Base-by-base conservation (phyloP, 2,797 vertebrate genomes). In the Parauchenoglanis punctatus region DNA sequence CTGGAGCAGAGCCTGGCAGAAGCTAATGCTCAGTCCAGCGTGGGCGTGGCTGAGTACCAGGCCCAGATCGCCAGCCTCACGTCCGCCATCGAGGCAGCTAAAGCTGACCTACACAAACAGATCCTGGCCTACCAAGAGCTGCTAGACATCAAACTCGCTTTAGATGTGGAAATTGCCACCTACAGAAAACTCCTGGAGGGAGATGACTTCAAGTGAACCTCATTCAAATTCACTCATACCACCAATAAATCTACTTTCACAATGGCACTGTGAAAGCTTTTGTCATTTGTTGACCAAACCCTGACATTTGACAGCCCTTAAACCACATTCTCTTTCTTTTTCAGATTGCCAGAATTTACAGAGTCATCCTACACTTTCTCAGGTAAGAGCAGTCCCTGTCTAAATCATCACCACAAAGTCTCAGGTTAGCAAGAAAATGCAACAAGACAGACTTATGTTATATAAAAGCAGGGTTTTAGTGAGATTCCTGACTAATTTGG, bases 51-150 rank as follows among this genome's bases (percentile, higher is more conserved):
- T 5, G 93, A 93, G 63, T 93, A 89, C 87, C 93, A 94, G 90
- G 90, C 91, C 15, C 92, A 93, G 82, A 92, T 94, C 18, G 40
- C 90, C 44, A 93, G 92, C 85, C 89, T 93, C 75, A 92, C 92
- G 8, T 87, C 92, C 4, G 93, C 93, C 81, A 94, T 94, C 8
- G 94, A 94, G 86, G 80, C 89, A 17, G 92, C 93, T n/a, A 94
- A 94, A 87, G 67, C 80, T 2, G 94, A 94, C 68, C 93, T 93
- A 49, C 93, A 94, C 87, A 94, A 93, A 87, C 92, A 94, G 85
- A 93, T 94, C 70, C 82, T 94, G 81, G 90, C 93, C 81, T 94
- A 94, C 77, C 94, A 94, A 83, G 93, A 94, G 88, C 91, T 94
- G 87, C 88, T 94, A 75, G 94, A 94, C 35, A 83, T 94, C 84